These are phyloP conservation scores for Arbacia lixula DNA, from an alignment of 53 echinoderm and acorn worm genomes.

Conservation along the genomic window DNA sequence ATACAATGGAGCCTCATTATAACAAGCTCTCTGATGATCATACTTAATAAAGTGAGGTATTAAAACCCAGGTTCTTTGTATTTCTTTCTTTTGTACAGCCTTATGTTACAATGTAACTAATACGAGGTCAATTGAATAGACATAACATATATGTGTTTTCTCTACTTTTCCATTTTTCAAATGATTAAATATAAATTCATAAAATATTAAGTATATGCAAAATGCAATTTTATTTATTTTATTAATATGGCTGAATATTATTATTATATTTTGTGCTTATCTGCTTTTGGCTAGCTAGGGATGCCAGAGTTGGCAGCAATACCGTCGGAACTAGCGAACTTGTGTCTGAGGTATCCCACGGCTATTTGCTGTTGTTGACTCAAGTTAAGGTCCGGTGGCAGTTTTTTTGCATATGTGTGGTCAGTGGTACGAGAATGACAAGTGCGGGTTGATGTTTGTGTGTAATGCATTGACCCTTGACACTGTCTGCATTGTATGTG, in stretches of 20 bases:
- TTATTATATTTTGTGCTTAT: slow-evolving; percentile 5
- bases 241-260: no score
- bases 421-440: neutral
- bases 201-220: no score
- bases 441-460: neutral
- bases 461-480: neutral
- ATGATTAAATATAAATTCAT: neutral
- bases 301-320: neutral
- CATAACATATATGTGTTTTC: neutral
- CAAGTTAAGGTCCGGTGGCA: neutral
- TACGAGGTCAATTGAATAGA: neutral
- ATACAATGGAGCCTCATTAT: neutral
- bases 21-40: neutral
- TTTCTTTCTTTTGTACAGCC: neutral
- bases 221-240: no score
- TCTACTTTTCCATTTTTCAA: neutral
- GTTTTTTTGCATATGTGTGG: neutral
- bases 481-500: neutral
- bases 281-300: neutral
- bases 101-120: neutral
- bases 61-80: neutral
- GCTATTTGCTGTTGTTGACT: neutral
- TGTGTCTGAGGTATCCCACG: neutral
- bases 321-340: neutral
- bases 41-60: neutral